Percentiles rank a stretch among this genome's conserved stretches.
Evolutionary conservation across 30 jellyfish, hydroid and myxozoan genomes (phyloP).

Genomic region (Phacellophora camtschatica): DNA sequence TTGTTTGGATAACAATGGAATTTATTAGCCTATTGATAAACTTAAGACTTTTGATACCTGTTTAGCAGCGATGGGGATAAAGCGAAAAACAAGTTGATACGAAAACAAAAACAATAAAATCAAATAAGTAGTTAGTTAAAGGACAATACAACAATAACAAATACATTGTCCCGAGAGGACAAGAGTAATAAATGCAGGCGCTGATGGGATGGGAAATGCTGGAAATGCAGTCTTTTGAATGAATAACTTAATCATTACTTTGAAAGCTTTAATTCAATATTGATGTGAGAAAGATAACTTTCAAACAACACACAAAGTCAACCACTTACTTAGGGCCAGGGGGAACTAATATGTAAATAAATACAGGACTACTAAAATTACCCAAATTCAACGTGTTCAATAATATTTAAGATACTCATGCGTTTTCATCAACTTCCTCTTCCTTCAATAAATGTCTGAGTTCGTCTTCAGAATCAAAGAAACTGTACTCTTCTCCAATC

Average conservation of each 20-base stretch:
- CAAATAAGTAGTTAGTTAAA: not conserved
- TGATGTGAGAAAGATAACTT: not conserved
- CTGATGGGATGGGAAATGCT: constrained; percentile 9
- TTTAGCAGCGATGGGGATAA: too few species aligned
- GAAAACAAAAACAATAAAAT: too few species aligned
- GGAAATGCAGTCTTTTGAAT: not conserved
- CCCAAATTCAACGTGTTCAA: not conserved
- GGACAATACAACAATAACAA: not conserved
- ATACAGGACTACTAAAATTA: not conserved
- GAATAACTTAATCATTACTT: not conserved
- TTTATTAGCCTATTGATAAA: too few species aligned
- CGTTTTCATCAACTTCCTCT: not conserved
- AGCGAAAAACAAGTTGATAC: too few species aligned
- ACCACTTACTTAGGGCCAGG: not conserved
- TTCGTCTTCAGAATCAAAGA: constrained; percentile 6
- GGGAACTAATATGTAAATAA: not conserved
- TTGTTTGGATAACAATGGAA: too few species aligned
- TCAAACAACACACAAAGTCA: not conserved
- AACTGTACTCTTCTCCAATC: not conserved
- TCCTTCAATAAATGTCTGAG: not conserved
- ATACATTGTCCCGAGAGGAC: not conserved
- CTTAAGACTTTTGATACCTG: too few species aligned
- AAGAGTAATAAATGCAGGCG: not conserved
- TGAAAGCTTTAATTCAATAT: not conserved
- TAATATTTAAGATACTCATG: not conserved